These are phyloP conservation scores for Trogon melanurus DNA, from an alignment of 2,113 vertebrate species.

Conservation along the genomic window DNA sequence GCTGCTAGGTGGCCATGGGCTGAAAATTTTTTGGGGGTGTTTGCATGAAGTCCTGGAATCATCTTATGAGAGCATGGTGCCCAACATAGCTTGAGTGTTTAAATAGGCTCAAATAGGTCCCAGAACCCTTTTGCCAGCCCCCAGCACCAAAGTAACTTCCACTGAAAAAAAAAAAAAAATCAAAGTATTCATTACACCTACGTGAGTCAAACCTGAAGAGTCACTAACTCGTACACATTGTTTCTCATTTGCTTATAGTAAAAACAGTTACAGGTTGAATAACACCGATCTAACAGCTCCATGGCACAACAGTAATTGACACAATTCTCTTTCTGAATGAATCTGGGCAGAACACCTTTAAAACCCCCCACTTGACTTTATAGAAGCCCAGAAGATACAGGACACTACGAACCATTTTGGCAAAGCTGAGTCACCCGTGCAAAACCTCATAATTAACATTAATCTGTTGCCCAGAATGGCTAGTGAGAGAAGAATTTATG, in stretches of 20 bases:
- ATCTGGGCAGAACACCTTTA: neutral
- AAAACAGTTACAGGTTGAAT: neutral
- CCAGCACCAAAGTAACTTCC: neutral
- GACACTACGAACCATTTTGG: neutral
- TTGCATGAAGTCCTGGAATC: neutral
- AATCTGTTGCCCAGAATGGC: neutral
- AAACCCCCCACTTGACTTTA: neutral
- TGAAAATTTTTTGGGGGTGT: neutral
- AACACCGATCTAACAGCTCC: neutral
- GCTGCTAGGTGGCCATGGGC: neutral
- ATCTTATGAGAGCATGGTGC: neutral
- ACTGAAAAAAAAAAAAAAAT: neutral
- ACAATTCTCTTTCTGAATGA: neutral
- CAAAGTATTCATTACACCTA: neutral
- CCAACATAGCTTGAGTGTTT: neutral
- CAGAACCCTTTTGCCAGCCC: neutral
- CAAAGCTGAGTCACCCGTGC: neutral
- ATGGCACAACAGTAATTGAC: neutral
- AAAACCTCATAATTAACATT: neutral
- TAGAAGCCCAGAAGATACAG: neutral
- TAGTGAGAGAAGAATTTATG: neutral
- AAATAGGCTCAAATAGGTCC: neutral
- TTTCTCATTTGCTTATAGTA: neutral
- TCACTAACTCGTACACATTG: accelerated
- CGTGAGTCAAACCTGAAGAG: neutral